Base-by-base conservation (phyloP, 1,140 invertebrate species). In the Plodia interpunctella region DNA sequence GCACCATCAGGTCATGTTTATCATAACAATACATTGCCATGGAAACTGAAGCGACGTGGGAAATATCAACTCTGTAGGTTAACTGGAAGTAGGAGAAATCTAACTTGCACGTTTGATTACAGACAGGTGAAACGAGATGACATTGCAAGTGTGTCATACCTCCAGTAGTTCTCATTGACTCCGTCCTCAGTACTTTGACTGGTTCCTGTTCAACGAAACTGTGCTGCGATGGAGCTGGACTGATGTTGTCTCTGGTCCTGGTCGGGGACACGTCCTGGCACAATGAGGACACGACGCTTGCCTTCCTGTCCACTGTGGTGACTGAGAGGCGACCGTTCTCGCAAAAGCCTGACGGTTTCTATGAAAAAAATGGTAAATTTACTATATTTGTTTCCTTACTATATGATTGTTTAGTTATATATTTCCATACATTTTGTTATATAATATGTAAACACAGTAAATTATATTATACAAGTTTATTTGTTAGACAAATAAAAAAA, bases 251-350 rank as follows among this genome's bases (percentile, higher is more conserved):
- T 51, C 73, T 74, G 0, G 71, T 81, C 4, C 76, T 84, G 0
- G 90, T 91, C 5, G 91, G 91, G 0, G 91, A 91, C 3, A 90
- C 74, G 50, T 91, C 91, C 17, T 80, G 77, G 51, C 86, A 87
- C 15, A 85, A 63, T 0, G 82, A 82, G 2, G 89, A 90, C 0
- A 88, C 80, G 28, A 89, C 83, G 64, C 87, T 88, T 2, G 75
- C 73, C 62, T 84, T 82, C 5, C 87, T 59, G 53, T 90, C 91
- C 35, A 90, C 90, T 0, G 79, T 86, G 25, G 80, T 83, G 0
- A 89, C 87, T 0, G 91, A 90, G 0, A 90, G 75, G 18, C 89
- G 84, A 10, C 87, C 87, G 21, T 90, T 84, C 60, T 91, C 89
- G 11, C 78, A 69, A 49, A 72, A 59, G 0, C 75, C 60, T 9